These are phyloP conservation scores for Apogon talboti DNA, from an alignment of 2,797 vertebrate genomes.

Conservation along the genomic window DNA sequence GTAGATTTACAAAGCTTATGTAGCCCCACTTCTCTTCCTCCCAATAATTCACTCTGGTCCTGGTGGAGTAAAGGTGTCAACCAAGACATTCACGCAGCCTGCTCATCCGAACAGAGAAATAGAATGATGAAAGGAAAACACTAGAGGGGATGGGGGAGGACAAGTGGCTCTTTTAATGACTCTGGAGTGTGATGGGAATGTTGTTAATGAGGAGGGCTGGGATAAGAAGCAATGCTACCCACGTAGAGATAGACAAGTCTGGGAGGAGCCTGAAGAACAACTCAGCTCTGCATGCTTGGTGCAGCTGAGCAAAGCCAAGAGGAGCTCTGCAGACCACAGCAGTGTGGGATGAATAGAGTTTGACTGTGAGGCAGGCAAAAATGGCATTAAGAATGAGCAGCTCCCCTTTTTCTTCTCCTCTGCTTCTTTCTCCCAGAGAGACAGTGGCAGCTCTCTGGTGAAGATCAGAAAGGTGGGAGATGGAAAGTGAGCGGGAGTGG, in stretches of 20 bases:
- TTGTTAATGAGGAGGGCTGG: slow-evolving; percentile 79
- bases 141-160: slow-evolving; percentile 70
- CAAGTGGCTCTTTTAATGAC: slow-evolving; percentile 78
- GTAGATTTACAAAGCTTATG: slow-evolving; percentile 68
- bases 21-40: slow-evolving; percentile 65
- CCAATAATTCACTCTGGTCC: slow-evolving; percentile 80
- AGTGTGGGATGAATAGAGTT: slow-evolving; percentile 68
- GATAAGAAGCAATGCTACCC: slow-evolving; percentile 71
- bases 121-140: slow-evolving; percentile 77
- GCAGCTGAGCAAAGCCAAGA: slow-evolving; percentile 49
- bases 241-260: slow-evolving; percentile 60
- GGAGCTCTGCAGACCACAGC: slow-evolving; percentile 62
- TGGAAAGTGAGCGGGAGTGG: slow-evolving; percentile 67
- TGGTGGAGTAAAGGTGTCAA: slow-evolving; percentile 78
- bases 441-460: slow-evolving; percentile 71
- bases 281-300: slow-evolving; percentile 30
- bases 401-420: slow-evolving; percentile 48
- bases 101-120: slow-evolving; percentile 63
- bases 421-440: slow-evolving; percentile 62
- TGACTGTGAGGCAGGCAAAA: slow-evolving; percentile 68
- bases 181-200: slow-evolving; percentile 75
- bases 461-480: slow-evolving; percentile 80
- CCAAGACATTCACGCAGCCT: slow-evolving; percentile 56
- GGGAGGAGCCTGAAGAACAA: slow-evolving; percentile 62
- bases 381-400: slow-evolving; percentile 60